These are phyloP conservation scores for Agonum fuliginosum DNA, from an alignment of 2,888 invertebrate genomes.

Conservation along the genomic window DNA sequence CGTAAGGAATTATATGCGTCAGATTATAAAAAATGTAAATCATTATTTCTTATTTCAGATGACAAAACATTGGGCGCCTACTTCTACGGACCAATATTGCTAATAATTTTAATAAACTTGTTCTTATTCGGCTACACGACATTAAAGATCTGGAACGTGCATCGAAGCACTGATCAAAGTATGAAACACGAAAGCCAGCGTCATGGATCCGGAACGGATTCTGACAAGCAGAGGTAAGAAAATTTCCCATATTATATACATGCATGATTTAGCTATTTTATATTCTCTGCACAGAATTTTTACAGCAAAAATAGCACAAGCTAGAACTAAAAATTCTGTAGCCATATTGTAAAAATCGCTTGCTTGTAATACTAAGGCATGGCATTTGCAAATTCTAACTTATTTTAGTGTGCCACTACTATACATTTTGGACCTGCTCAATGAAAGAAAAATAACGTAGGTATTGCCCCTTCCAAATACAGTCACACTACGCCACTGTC, in stretches of 20 bases:
- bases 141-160: constrained; percentile 79
- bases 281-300: constrained; percentile 22
- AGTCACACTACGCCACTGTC: background rate
- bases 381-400: constrained; percentile 30
- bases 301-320: background rate
- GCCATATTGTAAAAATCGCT: background rate
- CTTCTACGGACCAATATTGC: constrained; percentile 82
- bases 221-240: constrained; percentile 71
- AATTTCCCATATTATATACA: constrained; percentile 2
- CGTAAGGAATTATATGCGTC: background rate
- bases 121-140: constrained; percentile 82
- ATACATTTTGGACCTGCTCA: constrained; percentile 12
- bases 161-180: constrained; percentile 79
- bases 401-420: constrained; percentile 12
- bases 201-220: constrained; percentile 75
- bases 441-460: constrained; percentile 18
- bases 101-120: constrained; percentile 80
- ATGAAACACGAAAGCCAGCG: constrained; percentile 80
- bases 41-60: constrained; percentile 69
- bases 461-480: background rate
- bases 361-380: background rate
- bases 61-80: constrained; percentile 77
- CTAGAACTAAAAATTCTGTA: background rate
- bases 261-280: constrained; percentile 15
- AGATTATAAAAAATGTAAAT: background rate